Percentiles rank a stretch among this genome's conserved stretches.
Evolutionary conservation across 2,113 vertebrate species (phyloP).

Genomic region (Phylloscopus trochilus): DNA sequence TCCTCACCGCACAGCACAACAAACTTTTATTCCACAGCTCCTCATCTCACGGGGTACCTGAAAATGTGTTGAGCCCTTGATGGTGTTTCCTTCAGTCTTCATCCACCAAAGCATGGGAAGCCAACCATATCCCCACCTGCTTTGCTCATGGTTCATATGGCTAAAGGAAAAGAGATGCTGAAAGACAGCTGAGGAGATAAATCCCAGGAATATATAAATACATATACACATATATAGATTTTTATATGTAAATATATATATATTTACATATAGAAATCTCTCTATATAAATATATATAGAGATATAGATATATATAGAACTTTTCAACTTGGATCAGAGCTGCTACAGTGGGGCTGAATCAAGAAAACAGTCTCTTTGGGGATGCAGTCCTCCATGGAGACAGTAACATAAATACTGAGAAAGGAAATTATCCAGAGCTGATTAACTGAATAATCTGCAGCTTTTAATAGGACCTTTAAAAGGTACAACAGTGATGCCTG

Average conservation of each 20-base stretch:
- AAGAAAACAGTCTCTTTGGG: neutral
- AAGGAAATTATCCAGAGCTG: neutral
- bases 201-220: neutral
- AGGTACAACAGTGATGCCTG: neutral
- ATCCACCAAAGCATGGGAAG: neutral
- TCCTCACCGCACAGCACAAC: neutral
- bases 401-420: rapidly evolving
- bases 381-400: neutral
- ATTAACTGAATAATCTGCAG: neutral
- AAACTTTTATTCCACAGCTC: neutral
- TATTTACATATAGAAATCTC: no score
- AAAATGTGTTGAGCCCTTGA: neutral
- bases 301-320: neutral
- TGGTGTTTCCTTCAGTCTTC: neutral
- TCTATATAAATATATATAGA: neutral
- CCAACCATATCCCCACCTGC: neutral
- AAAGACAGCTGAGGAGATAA: neutral
- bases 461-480: neutral
- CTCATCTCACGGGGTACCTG: neutral
- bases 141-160: neutral
- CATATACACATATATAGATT: no score
- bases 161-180: neutral
- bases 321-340: neutral
- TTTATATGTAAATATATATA: neutral
- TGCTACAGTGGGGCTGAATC: neutral